These are phyloP conservation scores for Sphaeramia orbicularis DNA, from an alignment of 2,797 vertebrate species.

Conservation along the genomic window DNA sequence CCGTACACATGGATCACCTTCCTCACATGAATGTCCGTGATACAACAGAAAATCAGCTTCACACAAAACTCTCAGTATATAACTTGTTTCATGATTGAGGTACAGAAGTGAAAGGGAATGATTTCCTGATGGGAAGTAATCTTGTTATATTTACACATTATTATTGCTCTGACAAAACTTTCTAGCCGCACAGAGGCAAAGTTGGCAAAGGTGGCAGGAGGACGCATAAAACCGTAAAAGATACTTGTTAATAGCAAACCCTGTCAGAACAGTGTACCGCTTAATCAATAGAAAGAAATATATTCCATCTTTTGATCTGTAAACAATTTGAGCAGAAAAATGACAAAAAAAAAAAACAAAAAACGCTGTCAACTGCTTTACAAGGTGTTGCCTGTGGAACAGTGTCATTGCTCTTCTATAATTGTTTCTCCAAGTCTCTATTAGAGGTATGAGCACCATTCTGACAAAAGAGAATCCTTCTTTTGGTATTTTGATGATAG, in stretches of 20 bases:
- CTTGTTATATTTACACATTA: conserved; percentile 12
- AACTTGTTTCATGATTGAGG: no score
- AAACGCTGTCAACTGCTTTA: no score
- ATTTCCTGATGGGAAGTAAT: no score
- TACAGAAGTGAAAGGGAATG: no score
- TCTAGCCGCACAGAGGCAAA: conserved; percentile 18
- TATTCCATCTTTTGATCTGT: conserved; percentile 7
- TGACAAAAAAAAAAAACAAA: no score
- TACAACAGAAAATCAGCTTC: neutral
- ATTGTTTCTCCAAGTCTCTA: no score
- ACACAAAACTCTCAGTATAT: no score
- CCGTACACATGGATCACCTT: conserved; percentile 31
- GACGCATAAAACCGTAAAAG: conserved; percentile 26
- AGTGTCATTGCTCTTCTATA: no score
- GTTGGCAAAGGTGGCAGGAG: conserved; percentile 15
- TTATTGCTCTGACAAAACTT: conserved; percentile 26
- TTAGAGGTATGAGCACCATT: no score
- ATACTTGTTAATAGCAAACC: conserved; percentile 25
- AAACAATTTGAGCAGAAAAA: neutral
- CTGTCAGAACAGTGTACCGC: conserved; percentile 29
- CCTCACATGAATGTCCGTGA: neutral
- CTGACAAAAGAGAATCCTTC: no score
- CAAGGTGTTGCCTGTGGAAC: no score
- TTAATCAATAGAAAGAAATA: conserved; percentile 29
- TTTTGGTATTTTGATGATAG: no score